A percentile compares a stretch with the other conserved stretches of the same genome.
Evolutionary conservation across 2,888 invertebrate species (phyloP).

Genomic region (Drosophila picticornis): DNA sequence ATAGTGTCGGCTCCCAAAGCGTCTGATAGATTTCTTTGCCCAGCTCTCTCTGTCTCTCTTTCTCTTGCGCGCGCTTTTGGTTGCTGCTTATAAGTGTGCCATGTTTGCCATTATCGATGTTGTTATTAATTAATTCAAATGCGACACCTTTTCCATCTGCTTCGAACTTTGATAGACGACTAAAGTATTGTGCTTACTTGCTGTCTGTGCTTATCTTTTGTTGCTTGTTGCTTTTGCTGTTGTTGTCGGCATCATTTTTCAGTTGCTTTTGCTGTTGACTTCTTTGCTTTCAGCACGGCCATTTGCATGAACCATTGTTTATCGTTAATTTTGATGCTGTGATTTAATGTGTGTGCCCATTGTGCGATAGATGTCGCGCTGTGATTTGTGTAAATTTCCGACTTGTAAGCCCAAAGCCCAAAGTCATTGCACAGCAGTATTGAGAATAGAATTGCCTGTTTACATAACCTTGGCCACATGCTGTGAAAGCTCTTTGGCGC

Average conservation of each 20-base stretch:
- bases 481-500: constrained; percentile 44
- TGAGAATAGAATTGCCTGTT: constrained; percentile 55
- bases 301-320: constrained; percentile 68
- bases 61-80: background rate
- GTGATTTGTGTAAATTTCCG: constrained; percentile 74
- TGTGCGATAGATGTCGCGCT: constrained; percentile 33
- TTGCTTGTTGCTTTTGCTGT: constrained; percentile 21
- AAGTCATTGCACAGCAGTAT: constrained; percentile 4
- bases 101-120: constrained; percentile 37
- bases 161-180: constrained; percentile 55
- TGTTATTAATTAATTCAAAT: constrained; percentile 71
- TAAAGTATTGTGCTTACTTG: constrained; percentile 33
- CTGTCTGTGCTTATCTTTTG: background rate
- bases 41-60: constrained; percentile 4
- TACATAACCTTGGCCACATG: constrained; percentile 60
- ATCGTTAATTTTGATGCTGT: constrained; percentile 41
- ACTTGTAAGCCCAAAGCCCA: constrained; percentile 37
- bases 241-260: constrained; percentile 26
- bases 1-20: constrained; percentile 45
- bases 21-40: constrained; percentile 28
- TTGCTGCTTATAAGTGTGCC: constrained; percentile 53
- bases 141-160: constrained; percentile 64
- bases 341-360: constrained; percentile 49
- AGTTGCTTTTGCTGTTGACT: constrained; percentile 28
- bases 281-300: constrained; percentile 42